A percentile compares a stretch with the other conserved stretches of the same genome.
These are phyloP conservation scores for Neria commutata DNA, from an alignment of 2,888 invertebrate genomes.

Conservation along the genomic window DNA sequence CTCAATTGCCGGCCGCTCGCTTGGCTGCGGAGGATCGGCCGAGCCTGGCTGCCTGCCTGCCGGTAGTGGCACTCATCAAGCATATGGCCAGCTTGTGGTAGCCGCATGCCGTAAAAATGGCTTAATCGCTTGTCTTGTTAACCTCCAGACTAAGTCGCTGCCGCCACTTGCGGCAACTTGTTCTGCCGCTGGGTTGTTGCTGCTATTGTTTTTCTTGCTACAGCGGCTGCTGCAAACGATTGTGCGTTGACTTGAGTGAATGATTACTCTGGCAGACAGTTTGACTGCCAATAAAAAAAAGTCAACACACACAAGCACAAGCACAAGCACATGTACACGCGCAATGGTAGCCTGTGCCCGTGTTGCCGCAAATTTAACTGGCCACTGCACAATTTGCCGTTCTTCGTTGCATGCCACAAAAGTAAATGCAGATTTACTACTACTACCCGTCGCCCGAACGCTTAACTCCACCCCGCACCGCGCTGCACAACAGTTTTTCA, in stretches of 20 bases:
- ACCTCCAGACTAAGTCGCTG: slow-evolving; percentile 37
- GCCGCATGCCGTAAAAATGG: too few relatives aligned
- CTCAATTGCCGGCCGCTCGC: too few relatives aligned
- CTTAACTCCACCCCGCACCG: too few relatives aligned
- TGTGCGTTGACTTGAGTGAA: slow-evolving; percentile 3
- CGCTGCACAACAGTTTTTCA: too few relatives aligned
- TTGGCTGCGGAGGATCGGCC: too few relatives aligned
- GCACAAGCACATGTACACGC: not conserved
- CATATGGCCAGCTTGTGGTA: too few relatives aligned
- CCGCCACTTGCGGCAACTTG: slow-evolving; percentile 20
- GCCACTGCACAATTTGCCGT: slow-evolving; percentile 12
- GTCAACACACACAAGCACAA: not conserved
- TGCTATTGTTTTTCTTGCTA: not conserved
- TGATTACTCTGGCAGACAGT: slow-evolving; percentile 32
- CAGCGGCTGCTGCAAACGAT: not conserved
- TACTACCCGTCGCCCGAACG: too few relatives aligned
- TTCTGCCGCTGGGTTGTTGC: not conserved
- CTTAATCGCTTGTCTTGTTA: slow-evolving; percentile 55
- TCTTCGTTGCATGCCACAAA: not conserved
- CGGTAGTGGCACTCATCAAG: too few relatives aligned
- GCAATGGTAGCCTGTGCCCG: slow-evolving; percentile 1
- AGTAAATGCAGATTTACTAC: slow-evolving; percentile 51
- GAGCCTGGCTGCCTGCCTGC: too few relatives aligned
- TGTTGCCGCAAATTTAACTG: not conserved
- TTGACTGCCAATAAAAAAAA: slow-evolving; percentile 28